phyloP scores from a whole-genome alignment of 1,140 invertebrate species.

The Paralvinella palmiformis region DNA sequence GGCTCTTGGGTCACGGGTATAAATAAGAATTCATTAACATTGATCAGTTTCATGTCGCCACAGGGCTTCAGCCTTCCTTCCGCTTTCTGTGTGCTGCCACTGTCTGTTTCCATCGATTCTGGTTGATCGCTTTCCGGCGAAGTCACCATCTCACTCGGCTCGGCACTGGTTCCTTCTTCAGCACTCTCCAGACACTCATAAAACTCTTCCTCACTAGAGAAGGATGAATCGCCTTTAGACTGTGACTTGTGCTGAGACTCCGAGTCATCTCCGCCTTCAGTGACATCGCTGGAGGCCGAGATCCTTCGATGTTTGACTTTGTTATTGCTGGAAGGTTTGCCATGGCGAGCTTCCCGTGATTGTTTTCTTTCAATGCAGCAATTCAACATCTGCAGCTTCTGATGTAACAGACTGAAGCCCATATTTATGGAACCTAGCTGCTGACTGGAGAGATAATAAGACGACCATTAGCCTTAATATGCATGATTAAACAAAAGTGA shows the following conservation, averaged over 20 bases:
- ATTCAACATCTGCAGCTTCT: slow-evolving; percentile 92
- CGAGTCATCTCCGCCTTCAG: too few relatives aligned
- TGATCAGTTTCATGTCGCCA: slow-evolving; percentile 50
- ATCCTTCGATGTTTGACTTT: too few relatives aligned
- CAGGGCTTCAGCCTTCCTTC: slow-evolving; percentile 60
- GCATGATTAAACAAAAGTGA: too few relatives aligned
- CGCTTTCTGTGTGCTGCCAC: slow-evolving; percentile 37
- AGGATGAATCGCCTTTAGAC: too few relatives aligned
- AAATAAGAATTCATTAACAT: slow-evolving; percentile 57
- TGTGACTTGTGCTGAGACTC: too few relatives aligned
- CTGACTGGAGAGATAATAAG: slow-evolving; percentile 56
- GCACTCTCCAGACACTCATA: slow-evolving; percentile 62
- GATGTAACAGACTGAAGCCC: slow-evolving; percentile 83
- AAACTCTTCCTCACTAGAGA: slow-evolving; percentile 71
- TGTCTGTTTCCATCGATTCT: background rate
- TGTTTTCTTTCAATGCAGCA: slow-evolving; percentile 80
- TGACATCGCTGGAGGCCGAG: too few relatives aligned
- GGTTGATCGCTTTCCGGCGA: background rate
- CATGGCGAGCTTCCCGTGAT: slow-evolving; percentile 45
- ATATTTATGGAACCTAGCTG: slow-evolving; percentile 70
- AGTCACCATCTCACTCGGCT: background rate
- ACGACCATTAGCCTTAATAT: too few relatives aligned
- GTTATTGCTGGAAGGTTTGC: too few relatives aligned
- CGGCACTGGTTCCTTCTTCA: background rate
- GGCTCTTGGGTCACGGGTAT: slow-evolving; percentile 89